Percentiles rank a stretch among this genome's conserved stretches.
phyloP scores from a whole-genome alignment of 2,113 vertebrate genomes.

The Pomatorhinus ruficollis region DNA sequence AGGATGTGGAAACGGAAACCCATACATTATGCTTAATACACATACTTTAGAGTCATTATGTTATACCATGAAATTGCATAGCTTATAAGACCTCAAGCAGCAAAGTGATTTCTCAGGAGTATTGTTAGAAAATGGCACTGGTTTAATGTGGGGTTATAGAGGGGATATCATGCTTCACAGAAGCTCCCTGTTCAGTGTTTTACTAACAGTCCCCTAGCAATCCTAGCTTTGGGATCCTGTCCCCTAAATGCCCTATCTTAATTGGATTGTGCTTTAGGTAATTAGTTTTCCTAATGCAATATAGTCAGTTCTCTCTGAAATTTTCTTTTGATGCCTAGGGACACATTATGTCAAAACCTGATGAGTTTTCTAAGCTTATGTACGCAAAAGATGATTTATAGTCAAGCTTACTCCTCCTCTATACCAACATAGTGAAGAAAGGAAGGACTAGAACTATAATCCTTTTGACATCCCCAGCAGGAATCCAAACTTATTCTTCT shows the following conservation, averaged over 20 bases:
- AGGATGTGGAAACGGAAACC: constrained; percentile 39
- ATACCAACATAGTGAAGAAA: background rate
- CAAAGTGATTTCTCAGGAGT: background rate
- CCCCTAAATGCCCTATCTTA: constrained; percentile 28
- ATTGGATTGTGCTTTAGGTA: constrained; percentile 56
- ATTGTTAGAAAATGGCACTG: background rate
- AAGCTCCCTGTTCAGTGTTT: background rate
- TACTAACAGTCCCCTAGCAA: background rate
- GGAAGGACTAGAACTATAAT: background rate
- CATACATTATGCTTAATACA: constrained; percentile 10
- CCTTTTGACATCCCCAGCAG: background rate
- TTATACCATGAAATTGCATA: background rate
- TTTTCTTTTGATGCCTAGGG: constrained; percentile 5
- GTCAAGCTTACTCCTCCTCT: background rate
- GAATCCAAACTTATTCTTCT: background rate
- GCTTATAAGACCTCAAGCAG: background rate
- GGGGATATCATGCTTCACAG: background rate
- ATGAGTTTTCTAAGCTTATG: background rate
- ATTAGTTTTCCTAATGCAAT: constrained; percentile 58
- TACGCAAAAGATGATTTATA: background rate
- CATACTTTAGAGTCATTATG: background rate
- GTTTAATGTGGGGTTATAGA: background rate
- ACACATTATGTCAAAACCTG: background rate
- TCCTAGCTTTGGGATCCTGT: constrained; percentile 12
- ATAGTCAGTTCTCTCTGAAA: background rate